Evolutionary conservation across 92 coral and sea anemone genomes (phyloP), one percentile per base, ranked within the genome.

Genomic region (Epizoanthus scotinus): DNA sequence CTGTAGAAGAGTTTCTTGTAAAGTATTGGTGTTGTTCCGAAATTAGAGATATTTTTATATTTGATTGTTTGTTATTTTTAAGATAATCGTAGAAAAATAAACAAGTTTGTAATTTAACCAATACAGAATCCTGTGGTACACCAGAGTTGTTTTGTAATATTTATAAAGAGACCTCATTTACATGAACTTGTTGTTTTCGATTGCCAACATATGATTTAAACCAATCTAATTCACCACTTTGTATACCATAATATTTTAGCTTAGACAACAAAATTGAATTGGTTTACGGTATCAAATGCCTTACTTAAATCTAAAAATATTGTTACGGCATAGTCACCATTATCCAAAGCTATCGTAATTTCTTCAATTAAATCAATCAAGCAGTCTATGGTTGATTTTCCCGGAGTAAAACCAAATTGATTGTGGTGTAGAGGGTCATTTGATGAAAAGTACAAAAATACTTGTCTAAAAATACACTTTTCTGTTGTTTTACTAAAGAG

Each of bases 281-380:
- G n/a, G n/a, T n/a, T n/a, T n/a, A n/a, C n/a, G n/a, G n/a, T n/a
- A n/a, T n/a, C n/a, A n/a, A n/a, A n/a, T n/a, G 75, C 84, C 66
- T 79, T 79, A 40, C 84, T 81, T 38, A 81, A 54, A 66, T 82
- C 85, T 60, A 82, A 56, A 49, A 82, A 82, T 40, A 82, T 25
- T 25, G 72, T 53, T 53, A 70, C 63, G 64, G 85, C 85, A 58
- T 67, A 82, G 6, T 68, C 78, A 27, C 68, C 68, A 53, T 58
- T 34, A 82, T 82, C 79, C 58, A 82, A 44, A 18, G 77, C 55
- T 70, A 25, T 29, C 54, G 85, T 57, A 65, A 82, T 82, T 58
- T 82, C 77, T 22, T 70, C 85, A 69, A 70, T 14, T 18, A 82
- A 21, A 29, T 38, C 67, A 14, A 42, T 64, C 70, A 70, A 69